Evolutionary conservation across 2,888 invertebrate genomes (phyloP), one percentile per base, ranked within the genome.

Genomic region (Hoplodrina blanda): DNA sequence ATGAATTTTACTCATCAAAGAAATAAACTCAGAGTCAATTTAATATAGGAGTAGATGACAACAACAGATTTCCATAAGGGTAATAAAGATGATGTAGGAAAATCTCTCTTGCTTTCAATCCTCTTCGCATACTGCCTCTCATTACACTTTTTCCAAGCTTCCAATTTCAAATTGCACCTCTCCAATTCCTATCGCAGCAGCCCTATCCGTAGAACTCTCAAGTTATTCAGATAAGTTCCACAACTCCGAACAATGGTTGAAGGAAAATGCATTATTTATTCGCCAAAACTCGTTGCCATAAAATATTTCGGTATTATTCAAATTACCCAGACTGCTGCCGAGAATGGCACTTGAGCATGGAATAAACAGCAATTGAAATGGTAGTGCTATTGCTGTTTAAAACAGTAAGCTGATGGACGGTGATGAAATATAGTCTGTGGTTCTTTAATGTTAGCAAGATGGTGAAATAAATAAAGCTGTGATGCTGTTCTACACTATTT

Each of bases 261-360:
- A 33, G 19, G 57, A 64, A 75, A 75, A 82, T 81, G 72, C 72
- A 72, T 75, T 81, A 78, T 81, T 73, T 73, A 81, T 72, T 50
- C 66, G 54, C 64, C 7, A n/a, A 60, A 75, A 61, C 65, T 69
- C 69, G 73, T 69, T 64, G 67, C 59, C 62, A 62, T 66, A 65
- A 75, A 69, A 81, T 71, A 73, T 73, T 71, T 78, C 33, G 59
- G 46, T 44, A 60, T 70, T 73, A 80, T 81, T 80, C 73, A 78
- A 75, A 82, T 68, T 67, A 17, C 17, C 46, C 25, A 64, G 53
- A 61, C 75, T 69, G 57, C 59, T 60, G 46, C 55, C 2, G 19
- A 33, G 52, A 73, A 46, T 50, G 25, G 61, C 10, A 20, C 64
- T 79, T 64, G 30, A 50, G 30, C 20, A 61, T 54, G 10, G 62